phyloP scores from a whole-genome alignment of 2,888 invertebrate species.

The Leucoptera coffeella region DNA sequence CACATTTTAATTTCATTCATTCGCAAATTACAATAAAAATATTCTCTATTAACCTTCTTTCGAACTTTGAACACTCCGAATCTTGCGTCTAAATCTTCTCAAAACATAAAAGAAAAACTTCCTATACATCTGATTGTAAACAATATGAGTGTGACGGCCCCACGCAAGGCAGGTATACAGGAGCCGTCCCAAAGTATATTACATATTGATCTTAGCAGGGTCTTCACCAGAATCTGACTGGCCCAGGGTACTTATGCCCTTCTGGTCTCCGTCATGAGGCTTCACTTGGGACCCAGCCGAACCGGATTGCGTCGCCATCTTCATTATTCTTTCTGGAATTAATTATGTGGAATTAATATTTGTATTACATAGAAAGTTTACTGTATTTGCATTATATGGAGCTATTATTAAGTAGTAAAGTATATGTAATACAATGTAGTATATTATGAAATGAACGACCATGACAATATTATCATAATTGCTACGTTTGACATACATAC shows the following conservation, averaged over 20 bases:
- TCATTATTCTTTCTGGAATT: constrained; percentile 28
- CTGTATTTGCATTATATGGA: no score
- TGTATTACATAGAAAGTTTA: no score
- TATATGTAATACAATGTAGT: no score
- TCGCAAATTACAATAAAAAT: no score
- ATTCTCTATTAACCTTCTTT: no score
- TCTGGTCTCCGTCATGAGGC: constrained; percentile 14
- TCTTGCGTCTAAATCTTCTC: not conserved
- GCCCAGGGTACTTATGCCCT: constrained; percentile 23
- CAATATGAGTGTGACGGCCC: constrained; percentile 2
- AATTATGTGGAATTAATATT: constrained; percentile 10
- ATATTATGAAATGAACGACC: no score
- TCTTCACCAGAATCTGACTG: constrained; percentile 14
- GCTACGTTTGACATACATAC: no score
- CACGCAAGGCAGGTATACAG: not conserved
- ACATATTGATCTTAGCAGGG: constrained; percentile 28
- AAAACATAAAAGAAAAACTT: constrained; percentile 1
- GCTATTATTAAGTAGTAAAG: no score
- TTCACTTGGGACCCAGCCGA: constrained; percentile 18
- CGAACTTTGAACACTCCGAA: no score
- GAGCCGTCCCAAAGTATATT: constrained; percentile 11
- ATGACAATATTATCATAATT: no score
- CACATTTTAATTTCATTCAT: no score
- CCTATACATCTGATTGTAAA: not conserved
- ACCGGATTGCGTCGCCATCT: constrained; percentile 20